These are phyloP conservation scores for Eilema depressum DNA, from an alignment of 2,888 invertebrate genomes.

Conservation along the genomic window DNA sequence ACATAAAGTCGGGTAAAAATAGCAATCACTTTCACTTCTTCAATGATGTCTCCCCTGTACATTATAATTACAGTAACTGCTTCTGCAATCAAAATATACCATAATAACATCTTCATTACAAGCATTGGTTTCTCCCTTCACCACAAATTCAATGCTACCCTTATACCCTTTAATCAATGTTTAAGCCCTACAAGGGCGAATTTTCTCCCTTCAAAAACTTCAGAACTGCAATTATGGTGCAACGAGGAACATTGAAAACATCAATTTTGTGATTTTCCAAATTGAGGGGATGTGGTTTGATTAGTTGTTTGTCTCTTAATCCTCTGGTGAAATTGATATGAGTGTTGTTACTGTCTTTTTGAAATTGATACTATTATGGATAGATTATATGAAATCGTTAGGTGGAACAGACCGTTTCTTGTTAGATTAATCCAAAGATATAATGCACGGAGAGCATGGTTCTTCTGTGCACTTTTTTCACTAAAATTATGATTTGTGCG, in stretches of 20 bases:
- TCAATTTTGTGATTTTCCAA: slow-evolving; percentile 50
- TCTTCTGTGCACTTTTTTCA: too few relatives aligned
- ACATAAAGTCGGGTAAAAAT: too few relatives aligned
- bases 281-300: slow-evolving; percentile 37
- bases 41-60: background rate
- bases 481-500: too few relatives aligned
- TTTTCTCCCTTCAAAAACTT: slow-evolving; percentile 53
- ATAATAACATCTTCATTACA: slow-evolving; percentile 49
- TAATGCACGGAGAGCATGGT: too few relatives aligned
- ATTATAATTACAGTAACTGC: slow-evolving; percentile 11
- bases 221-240: slow-evolving; percentile 55
- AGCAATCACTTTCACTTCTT: background rate
- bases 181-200: slow-evolving; percentile 55
- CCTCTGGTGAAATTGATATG: slow-evolving; percentile 13
- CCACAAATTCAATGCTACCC: slow-evolving; percentile 41
- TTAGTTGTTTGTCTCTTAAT: slow-evolving; percentile 26
- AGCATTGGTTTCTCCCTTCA: slow-evolving; percentile 30
- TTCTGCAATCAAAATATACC: slow-evolving; percentile 39
- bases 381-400: background rate
- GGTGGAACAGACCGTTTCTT: background rate
- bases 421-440: background rate
- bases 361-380: background rate
- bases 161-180: slow-evolving; percentile 57
- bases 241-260: slow-evolving; percentile 40
- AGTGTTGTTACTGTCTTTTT: background rate